A percentile compares a stretch with the other conserved stretches of the same genome.
These are phyloP conservation scores for Cerastis leucographa DNA, from an alignment of 2,888 invertebrate species.

Conservation along the genomic window DNA sequence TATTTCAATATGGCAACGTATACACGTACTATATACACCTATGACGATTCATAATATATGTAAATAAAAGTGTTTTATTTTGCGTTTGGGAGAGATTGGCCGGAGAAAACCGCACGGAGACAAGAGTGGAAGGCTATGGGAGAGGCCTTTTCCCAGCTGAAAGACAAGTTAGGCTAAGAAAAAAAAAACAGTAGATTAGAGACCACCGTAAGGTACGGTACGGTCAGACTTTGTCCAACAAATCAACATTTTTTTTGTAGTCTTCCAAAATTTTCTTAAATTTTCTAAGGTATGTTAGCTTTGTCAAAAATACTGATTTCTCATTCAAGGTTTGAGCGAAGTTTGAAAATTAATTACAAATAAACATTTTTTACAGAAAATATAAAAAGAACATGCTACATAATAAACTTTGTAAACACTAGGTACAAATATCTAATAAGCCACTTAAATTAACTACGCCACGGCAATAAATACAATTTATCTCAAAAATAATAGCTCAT, in stretches of 20 bases:
- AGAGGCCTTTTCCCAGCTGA: too few species aligned
- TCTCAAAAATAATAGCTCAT: constrained; percentile 80
- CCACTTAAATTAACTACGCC: constrained; percentile 55
- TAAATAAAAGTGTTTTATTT: background rate
- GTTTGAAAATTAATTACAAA: background rate
- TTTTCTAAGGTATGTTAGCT: background rate
- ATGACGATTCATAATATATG: background rate
- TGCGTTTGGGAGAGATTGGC: background rate
- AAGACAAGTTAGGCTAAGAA: too few species aligned
- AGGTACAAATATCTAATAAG: constrained; percentile 36
- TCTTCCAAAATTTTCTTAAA: background rate
- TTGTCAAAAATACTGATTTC: background rate
- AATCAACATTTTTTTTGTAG: background rate
- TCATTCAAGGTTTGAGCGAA: too few species aligned
- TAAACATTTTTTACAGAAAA: background rate
- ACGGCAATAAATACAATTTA: constrained; percentile 61
- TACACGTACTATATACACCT: constrained; percentile 19
- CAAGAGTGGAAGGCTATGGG: too few species aligned
- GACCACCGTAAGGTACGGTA: background rate
- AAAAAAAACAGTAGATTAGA: background rate
- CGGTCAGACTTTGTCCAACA: background rate
- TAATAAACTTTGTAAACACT: constrained; percentile 12
- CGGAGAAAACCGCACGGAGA: too few species aligned
- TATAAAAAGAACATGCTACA: background rate
- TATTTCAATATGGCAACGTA: constrained; percentile 74